phyloP scores from a whole-genome alignment of 2,797 vertebrate genomes.

The Bryconaethiops microstoma region DNA sequence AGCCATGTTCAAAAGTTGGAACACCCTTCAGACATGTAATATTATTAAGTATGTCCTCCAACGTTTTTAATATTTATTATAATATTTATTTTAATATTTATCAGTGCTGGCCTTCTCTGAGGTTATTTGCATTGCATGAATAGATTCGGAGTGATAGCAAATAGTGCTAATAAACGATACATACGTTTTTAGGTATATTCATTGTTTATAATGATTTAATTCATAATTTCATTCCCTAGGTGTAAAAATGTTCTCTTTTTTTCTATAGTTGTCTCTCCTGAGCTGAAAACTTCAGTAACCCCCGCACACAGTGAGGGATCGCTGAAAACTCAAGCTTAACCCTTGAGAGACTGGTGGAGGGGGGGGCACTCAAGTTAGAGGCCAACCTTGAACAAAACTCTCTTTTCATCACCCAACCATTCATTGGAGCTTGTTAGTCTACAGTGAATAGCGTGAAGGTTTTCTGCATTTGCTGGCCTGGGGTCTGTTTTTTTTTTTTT shows the following conservation, averaged over 20 bases:
- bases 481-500: background rate
- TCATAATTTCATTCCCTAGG: slow-evolving; percentile 23
- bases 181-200: no score
- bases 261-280: background rate
- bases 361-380: background rate
- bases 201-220: no score
- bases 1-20: no score
- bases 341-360: background rate
- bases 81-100: no score
- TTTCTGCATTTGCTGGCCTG: slow-evolving; percentile 5
- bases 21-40: no score
- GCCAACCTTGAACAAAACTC: slow-evolving; percentile 34
- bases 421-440: slow-evolving; percentile 24
- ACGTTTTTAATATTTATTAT: no score
- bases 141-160: no score
- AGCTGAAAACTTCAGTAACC: slow-evolving; percentile 12
- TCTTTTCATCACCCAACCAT: slow-evolving; percentile 23
- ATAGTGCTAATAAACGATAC: no score
- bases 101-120: no score
- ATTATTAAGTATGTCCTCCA: no score
- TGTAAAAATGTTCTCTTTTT: background rate
- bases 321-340: slow-evolving; percentile 27
- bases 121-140: no score
- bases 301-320: background rate
- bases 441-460: slow-evolving; percentile 22